phyloP scores from a whole-genome alignment of 2,113 vertebrate genomes.

The Rhabdornis inornatus region DNA sequence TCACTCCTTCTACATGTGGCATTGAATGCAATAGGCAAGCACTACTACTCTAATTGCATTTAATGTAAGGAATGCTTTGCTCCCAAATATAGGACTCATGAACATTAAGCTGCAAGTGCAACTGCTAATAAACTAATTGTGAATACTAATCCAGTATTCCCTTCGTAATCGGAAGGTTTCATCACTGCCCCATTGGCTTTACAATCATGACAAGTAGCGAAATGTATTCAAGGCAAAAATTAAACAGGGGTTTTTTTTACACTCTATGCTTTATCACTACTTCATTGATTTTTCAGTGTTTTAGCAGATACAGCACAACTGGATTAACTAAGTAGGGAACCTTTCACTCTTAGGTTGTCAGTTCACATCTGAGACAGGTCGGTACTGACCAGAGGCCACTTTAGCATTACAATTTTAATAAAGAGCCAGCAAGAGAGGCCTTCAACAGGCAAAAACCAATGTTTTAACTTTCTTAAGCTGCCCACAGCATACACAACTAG shows the following conservation, averaged over 20 bases:
- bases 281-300: conserved; percentile 35
- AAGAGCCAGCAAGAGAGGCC: neutral
- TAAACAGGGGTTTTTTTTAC: neutral
- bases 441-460: conserved; percentile 20
- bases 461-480: conserved; percentile 36
- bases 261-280: neutral
- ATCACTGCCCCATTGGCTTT: neutral
- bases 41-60: neutral
- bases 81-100: neutral
- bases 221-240: neutral
- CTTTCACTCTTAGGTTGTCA: conserved; percentile 18
- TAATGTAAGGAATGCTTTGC: neutral
- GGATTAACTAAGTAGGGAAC: conserved; percentile 34
- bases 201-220: neutral
- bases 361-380: conserved; percentile 29
- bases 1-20: neutral
- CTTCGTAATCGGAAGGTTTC: neutral
- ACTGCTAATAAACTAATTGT: neutral
- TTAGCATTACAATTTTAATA: conserved; percentile 15
- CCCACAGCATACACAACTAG: conserved; percentile 45
- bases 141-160: neutral
- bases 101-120: neutral
- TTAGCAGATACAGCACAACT: conserved; percentile 23
- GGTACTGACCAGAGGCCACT: conserved; percentile 4
- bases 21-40: neutral